Evolutionary conservation across 1,140 invertebrate genomes (phyloP).

Genomic region (Frieseomelitta varia): DNA sequence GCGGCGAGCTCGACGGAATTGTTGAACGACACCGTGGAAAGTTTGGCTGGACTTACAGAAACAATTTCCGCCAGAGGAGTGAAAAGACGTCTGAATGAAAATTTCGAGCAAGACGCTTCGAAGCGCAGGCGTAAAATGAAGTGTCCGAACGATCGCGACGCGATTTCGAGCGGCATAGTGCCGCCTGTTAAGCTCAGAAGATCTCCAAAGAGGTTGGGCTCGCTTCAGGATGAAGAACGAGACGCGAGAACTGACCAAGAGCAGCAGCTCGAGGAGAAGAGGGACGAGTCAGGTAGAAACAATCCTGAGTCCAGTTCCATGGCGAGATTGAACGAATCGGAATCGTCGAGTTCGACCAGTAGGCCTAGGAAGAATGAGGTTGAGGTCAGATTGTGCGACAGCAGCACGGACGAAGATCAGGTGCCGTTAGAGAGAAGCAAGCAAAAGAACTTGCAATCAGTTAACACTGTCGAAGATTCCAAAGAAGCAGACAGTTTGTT

Average conservation of each 20-base stretch:
- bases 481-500: constrained; percentile 34
- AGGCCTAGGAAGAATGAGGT: constrained; percentile 57
- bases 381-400: constrained; percentile 74
- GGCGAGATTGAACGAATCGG: not conserved
- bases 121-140: constrained; percentile 25
- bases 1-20: constrained; percentile 9
- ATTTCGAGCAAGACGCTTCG: not conserved
- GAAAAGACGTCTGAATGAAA: constrained; percentile 32
- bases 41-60: constrained; percentile 31
- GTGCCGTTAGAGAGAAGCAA: not conserved
- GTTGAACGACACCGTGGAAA: constrained; percentile 48
- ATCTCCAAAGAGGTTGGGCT: constrained; percentile 14
- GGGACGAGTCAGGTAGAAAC: not conserved
- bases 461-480: constrained; percentile 18
- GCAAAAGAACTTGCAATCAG: not conserved
- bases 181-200: constrained; percentile 72
- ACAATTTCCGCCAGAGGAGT: not conserved
- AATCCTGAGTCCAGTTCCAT: not conserved
- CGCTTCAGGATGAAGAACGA: not conserved
- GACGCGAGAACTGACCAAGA: not conserved
- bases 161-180: constrained; percentile 14
- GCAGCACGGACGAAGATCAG: constrained; percentile 69
- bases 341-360: not conserved
- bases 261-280: not conserved
- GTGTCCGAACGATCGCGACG: not conserved